Evolutionary conservation across 2,888 invertebrate genomes (phyloP).

Genomic region (Seira musarum): DNA sequence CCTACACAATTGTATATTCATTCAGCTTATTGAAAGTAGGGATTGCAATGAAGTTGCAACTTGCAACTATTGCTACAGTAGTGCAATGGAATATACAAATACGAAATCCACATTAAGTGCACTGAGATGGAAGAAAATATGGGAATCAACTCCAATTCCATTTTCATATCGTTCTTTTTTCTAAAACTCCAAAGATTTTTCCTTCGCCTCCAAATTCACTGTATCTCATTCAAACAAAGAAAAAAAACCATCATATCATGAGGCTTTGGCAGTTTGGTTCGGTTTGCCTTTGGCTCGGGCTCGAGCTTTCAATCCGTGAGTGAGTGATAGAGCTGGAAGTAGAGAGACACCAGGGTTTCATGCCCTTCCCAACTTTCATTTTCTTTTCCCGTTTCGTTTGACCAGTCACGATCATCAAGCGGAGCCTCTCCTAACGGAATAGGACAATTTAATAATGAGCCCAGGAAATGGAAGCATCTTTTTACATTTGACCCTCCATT

Average conservation of each 20-base stretch:
- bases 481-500: no score
- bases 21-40: background rate
- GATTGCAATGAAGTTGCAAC: background rate
- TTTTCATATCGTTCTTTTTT: background rate
- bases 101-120: background rate
- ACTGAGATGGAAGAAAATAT: background rate
- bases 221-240: no score
- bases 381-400: slow-evolving; percentile 57
- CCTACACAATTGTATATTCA: no score
- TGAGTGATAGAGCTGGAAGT: slow-evolving; percentile 7
- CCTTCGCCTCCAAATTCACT: background rate
- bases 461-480: slow-evolving; percentile 35
- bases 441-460: slow-evolving; percentile 59
- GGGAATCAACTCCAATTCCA: background rate
- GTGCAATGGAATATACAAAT: no score
- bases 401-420: slow-evolving; percentile 57
- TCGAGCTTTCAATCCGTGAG: background rate
- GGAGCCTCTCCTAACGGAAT: slow-evolving; percentile 41
- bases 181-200: slow-evolving; percentile 1
- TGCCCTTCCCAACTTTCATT: slow-evolving; percentile 56
- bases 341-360: slow-evolving; percentile 37
- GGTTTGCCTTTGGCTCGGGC: no score
- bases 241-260: slow-evolving; percentile 19
- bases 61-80: no score
- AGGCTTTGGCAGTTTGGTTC: no score